A percentile compares a stretch with the other conserved stretches of the same genome.
Evolutionary conservation across 2,888 invertebrate species (phyloP).

Genomic region (Cataglyphis rosenhaueri): DNA sequence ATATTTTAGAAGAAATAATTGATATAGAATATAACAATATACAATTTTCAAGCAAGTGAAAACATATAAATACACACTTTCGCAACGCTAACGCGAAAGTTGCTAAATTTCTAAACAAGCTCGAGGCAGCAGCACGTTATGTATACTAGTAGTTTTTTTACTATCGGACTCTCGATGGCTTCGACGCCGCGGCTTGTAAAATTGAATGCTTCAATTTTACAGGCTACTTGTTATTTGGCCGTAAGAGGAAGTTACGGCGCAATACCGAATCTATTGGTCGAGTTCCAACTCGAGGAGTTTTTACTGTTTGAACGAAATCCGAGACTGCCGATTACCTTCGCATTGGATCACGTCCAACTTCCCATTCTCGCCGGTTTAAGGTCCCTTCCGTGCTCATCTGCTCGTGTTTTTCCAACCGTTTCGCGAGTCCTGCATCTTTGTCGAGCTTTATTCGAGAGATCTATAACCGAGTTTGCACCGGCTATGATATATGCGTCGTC

Average conservation of each 20-base stretch:
- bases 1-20: not conserved
- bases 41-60: no score
- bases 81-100: no score
- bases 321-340: constrained; percentile 78
- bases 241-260: constrained; percentile 67
- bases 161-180: constrained; percentile 7
- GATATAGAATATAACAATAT: no score
- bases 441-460: constrained; percentile 54
- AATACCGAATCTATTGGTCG: constrained; percentile 77
- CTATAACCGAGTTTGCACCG: constrained; percentile 66
- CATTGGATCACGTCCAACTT: constrained; percentile 81
- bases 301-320: constrained; percentile 76
- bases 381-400: constrained; percentile 66
- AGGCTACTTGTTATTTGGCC: constrained; percentile 71
- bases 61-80: no score
- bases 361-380: constrained; percentile 79
- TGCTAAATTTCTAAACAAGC: no score
- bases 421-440: constrained; percentile 64
- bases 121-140: no score
- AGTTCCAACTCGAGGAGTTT: constrained; percentile 76
- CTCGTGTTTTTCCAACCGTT: constrained; percentile 66
- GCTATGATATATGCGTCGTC: not conserved
- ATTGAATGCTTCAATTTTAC: constrained; percentile 69
- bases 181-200: constrained; percentile 50
- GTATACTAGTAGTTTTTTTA: constrained; percentile 2